Conservation (phyloP, 2,797 vertebrate genomes). For the Melanotaenia nigrans region DNA sequence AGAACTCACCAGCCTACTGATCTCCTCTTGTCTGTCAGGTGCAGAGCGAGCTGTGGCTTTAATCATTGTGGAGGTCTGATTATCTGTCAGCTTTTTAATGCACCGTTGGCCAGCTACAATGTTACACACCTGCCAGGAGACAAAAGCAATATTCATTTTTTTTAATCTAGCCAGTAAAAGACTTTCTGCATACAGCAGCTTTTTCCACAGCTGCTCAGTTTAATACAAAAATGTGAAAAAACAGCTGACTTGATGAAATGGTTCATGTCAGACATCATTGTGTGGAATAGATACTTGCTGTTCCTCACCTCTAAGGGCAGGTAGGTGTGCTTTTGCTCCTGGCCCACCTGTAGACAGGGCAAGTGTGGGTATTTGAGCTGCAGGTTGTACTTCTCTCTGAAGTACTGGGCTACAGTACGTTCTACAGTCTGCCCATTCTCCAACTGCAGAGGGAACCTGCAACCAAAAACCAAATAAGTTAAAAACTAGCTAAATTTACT, state of each 20-base stretch:
- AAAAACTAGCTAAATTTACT: neutral
- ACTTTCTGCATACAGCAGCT: neutral
- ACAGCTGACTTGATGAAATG: neutral
- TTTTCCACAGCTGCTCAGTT: conserved; percentile 1
- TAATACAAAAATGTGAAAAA: neutral
- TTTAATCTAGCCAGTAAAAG: neutral
- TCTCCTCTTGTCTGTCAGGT: conserved; percentile 97
- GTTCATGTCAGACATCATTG: neutral
- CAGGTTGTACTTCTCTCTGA: conserved; percentile 98
- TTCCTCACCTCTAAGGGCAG: conserved; percentile 95
- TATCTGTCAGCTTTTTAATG: conserved; percentile 99
- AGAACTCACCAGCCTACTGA: conserved; percentile 93
- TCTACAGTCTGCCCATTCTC: conserved; percentile 99
- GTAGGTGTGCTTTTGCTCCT: conserved; percentile 99
- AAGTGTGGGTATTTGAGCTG: conserved; percentile 98
- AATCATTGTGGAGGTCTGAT: conserved; percentile 99
- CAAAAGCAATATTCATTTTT: conserved; percentile 1
- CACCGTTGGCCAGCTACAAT: conserved; percentile 97
- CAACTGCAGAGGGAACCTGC: conserved; percentile 96
- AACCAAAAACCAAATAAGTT: conserved; percentile 9
- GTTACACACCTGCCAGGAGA: conserved; percentile 91
- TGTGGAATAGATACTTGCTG: neutral
- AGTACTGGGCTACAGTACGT: conserved; percentile 98
- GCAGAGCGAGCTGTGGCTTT: conserved; percentile 98
- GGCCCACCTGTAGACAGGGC: conserved; percentile 98